Conservation (phyloP, 2,113 vertebrate species). For the Castor canadensis region DNA sequence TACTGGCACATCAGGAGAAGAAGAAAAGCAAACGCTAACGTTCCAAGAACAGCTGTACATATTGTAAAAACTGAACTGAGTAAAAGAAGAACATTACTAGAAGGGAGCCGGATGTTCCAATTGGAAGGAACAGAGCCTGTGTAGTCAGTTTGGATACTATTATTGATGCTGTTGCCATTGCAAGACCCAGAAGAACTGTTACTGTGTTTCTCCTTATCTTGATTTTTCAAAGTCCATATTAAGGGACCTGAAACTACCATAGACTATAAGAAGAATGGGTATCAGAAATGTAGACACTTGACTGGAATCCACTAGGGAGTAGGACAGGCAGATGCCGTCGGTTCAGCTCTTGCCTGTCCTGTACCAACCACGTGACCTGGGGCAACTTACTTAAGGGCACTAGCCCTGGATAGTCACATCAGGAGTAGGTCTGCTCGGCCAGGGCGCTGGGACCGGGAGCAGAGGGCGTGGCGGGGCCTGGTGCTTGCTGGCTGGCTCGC, state of each 20-base stretch:
- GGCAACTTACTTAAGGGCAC: too few relatives aligned
- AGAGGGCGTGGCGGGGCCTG: slow-evolving; percentile 64
- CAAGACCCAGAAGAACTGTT: too few relatives aligned
- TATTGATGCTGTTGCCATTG: too few relatives aligned
- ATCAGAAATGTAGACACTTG: slow-evolving; percentile 99
- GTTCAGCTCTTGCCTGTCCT: too few relatives aligned
- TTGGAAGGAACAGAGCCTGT: slow-evolving; percentile 97
- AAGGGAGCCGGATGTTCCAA: slow-evolving; percentile 98
- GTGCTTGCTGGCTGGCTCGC: slow-evolving; percentile 52
- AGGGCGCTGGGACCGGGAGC: slow-evolving; percentile 77
- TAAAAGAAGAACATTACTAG: slow-evolving; percentile 99
- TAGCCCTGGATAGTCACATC: too few relatives aligned
- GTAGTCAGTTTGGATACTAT: slow-evolving; percentile 99
- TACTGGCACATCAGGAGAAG: slow-evolving; percentile 99
- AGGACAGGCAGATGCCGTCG: too few relatives aligned
- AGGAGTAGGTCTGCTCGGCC: slow-evolving; percentile 86
- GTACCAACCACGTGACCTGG: too few relatives aligned
- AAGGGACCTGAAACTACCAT: slow-evolving; percentile 92
- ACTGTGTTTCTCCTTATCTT: too few relatives aligned
- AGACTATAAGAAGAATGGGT: slow-evolving; percentile 91
- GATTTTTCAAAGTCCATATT: too few relatives aligned
- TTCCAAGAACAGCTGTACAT: slow-evolving; percentile 99
- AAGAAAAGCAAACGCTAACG: slow-evolving; percentile 99
- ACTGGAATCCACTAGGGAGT: slow-evolving; percentile 99
- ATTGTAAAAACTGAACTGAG: slow-evolving; percentile 99